Evolutionary conservation across 2,797 vertebrate genomes (phyloP).

Genomic region (Chelonia mydas): DNA sequence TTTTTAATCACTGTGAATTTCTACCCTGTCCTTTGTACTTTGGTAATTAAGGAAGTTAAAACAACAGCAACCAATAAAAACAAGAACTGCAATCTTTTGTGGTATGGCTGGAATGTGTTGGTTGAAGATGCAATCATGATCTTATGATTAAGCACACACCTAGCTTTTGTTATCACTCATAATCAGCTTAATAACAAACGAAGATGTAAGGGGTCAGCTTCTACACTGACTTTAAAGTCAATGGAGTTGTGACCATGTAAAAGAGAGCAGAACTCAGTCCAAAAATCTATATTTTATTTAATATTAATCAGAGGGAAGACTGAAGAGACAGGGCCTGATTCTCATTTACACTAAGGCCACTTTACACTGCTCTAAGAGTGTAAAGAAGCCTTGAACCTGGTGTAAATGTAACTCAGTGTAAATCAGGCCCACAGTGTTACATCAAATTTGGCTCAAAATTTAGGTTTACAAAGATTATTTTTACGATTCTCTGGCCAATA

Average conservation of each 20-base stretch:
- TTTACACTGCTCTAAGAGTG: not conserved
- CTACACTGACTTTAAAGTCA: not conserved
- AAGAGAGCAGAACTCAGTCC: not conserved
- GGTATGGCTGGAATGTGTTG: slow-evolving; percentile 41
- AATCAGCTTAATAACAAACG: slow-evolving; percentile 48
- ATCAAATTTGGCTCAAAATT: not conserved
- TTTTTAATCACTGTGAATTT: slow-evolving; percentile 12
- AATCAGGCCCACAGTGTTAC: not conserved
- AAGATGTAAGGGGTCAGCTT: not conserved
- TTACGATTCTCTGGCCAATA: not conserved
- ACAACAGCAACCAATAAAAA: not conserved
- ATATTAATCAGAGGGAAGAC: not conserved
- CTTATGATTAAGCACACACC: slow-evolving; percentile 28
- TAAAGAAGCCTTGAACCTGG: not conserved
- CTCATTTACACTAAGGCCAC: not conserved
- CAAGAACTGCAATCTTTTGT: not conserved
- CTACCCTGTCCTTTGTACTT: not conserved
- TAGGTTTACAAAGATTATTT: not conserved
- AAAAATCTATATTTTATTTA: not conserved
- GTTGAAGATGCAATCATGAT: not conserved
- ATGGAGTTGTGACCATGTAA: not conserved
- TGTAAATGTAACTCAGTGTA: not conserved
- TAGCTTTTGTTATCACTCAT: slow-evolving; percentile 35
- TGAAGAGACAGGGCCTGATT: not conserved
- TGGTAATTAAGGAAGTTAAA: slow-evolving; percentile 43